A percentile compares a stretch with the other conserved stretches of the same genome.
Conservation (phyloP, 2,113 vertebrate genomes). For the Myocastor coypus region DNA sequence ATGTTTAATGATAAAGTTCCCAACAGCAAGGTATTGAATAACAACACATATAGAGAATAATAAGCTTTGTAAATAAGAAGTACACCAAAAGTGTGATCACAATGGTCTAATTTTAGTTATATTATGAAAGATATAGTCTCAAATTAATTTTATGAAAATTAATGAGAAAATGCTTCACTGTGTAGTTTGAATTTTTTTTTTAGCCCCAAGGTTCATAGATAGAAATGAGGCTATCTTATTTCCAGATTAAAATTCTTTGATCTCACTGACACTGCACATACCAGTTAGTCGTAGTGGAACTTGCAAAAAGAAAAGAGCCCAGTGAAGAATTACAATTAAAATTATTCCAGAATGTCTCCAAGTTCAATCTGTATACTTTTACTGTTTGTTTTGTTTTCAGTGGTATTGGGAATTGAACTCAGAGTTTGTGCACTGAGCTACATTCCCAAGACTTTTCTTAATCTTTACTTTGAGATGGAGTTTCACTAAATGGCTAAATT, state of each 20-base stretch:
- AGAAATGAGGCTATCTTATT: not conserved
- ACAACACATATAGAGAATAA: not conserved
- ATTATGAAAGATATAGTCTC: not conserved
- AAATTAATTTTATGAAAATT: conserved; percentile 45
- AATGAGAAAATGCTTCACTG: not conserved
- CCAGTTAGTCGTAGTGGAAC: not conserved
- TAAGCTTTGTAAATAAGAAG: conserved; percentile 22
- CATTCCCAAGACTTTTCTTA: not conserved
- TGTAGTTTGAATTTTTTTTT: conserved; percentile 17
- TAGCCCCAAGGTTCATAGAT: not conserved
- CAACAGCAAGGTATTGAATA: not conserved
- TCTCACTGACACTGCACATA: not conserved
- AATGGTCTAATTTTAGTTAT: not conserved
- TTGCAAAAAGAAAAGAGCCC: not conserved
- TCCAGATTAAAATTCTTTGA: conserved; percentile 28
- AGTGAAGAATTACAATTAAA: not conserved
- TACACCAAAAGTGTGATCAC: conserved; percentile 10
- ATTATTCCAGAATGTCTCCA: not conserved
- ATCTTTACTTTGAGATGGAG: not conserved
- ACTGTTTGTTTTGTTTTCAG: not conserved
- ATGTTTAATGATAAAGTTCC: not conserved
- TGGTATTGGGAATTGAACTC: not conserved
- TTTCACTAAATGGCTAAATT: not conserved
- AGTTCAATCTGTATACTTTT: not conserved
- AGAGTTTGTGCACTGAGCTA: not conserved